phyloP scores from a whole-genome alignment of 2,888 invertebrate genomes.

The Stenolophus ochropezus region DNA sequence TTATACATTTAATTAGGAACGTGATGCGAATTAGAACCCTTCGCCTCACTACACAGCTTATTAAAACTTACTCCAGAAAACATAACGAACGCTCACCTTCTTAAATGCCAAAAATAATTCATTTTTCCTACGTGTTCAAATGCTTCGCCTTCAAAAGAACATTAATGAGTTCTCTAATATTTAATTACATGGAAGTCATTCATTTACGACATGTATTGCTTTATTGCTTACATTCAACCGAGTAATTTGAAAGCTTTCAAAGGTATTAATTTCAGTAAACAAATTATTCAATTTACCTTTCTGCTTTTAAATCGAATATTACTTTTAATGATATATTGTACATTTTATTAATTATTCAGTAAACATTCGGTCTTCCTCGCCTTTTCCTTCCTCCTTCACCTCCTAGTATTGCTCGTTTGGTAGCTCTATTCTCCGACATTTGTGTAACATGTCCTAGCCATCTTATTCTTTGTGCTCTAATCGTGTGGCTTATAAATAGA shows the following conservation, averaged over 20 bases:
- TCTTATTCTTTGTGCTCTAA: too few relatives aligned
- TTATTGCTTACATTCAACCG: conserved; percentile 5
- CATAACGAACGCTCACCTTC: conserved; percentile 11
- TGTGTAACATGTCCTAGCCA: too few relatives aligned
- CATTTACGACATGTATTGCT: too few relatives aligned
- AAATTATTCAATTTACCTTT: neutral
- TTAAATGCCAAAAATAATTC: conserved; percentile 30
- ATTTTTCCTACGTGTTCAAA: conserved; percentile 18
- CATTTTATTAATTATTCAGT: too few relatives aligned
- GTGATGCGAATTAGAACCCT: conserved; percentile 47
- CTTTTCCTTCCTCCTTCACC: too few relatives aligned
- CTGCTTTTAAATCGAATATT: neutral
- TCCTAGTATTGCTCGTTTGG: too few relatives aligned
- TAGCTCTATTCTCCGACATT: too few relatives aligned
- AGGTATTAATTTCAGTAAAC: neutral
- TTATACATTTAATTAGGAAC: conserved; percentile 56
- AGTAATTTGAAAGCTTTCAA: conserved; percentile 11
- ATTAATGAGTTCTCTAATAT: conserved; percentile 8
- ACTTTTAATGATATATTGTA: too few relatives aligned
- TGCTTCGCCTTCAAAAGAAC: neutral
- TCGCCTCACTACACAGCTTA: conserved; percentile 11
- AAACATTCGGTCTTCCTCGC: too few relatives aligned
- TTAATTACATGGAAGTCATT: conserved; percentile 22
- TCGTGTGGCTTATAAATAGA: too few relatives aligned
- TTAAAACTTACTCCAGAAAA: conserved; percentile 23